Evolutionary conservation across 2,888 invertebrate species (phyloP).

Genomic region (Synanthedon vespiformis): DNA sequence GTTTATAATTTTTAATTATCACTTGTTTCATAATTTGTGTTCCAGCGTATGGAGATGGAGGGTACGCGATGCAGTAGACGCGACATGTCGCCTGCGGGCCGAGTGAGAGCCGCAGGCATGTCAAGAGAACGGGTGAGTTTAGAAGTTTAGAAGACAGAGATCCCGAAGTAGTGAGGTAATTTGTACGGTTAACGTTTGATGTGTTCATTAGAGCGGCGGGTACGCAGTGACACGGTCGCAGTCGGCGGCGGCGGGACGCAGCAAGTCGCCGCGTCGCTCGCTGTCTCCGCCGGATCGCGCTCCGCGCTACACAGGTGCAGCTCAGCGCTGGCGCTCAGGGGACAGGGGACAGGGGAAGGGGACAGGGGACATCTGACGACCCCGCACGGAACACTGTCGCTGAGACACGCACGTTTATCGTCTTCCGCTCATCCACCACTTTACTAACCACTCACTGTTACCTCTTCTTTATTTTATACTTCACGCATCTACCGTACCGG

Average conservation of each 20-base stretch:
- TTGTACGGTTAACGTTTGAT: background rate
- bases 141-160: background rate
- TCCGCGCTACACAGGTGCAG: slow-evolving; percentile 72
- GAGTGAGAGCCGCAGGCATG: slow-evolving; percentile 77
- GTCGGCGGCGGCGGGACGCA: slow-evolving; percentile 83
- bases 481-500: slow-evolving; percentile 57
- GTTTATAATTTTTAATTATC: background rate
- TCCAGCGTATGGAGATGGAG: slow-evolving; percentile 66
- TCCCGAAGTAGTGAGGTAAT: too few relatives aligned
- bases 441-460: slow-evolving; percentile 60
- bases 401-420: slow-evolving; percentile 55
- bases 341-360: slow-evolving; percentile 1
- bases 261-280: slow-evolving; percentile 85
- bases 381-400: slow-evolving; percentile 67
- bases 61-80: slow-evolving; percentile 82
- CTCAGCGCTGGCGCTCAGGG: slow-evolving; percentile 23
- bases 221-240: slow-evolving; percentile 80
- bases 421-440: slow-evolving; percentile 59
- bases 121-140: slow-evolving; percentile 65
- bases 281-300: slow-evolving; percentile 81
- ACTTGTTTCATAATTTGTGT: too few relatives aligned
- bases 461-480: slow-evolving; percentile 42
- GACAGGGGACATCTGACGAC: slow-evolving; percentile 8
- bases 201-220: slow-evolving; percentile 31
- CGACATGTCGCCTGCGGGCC: slow-evolving; percentile 85